Percentiles rank a stretch among this genome's conserved stretches.
These are phyloP conservation scores for Macheiramphus alcinus DNA, from an alignment of 2,113 vertebrate genomes.

Conservation along the genomic window DNA sequence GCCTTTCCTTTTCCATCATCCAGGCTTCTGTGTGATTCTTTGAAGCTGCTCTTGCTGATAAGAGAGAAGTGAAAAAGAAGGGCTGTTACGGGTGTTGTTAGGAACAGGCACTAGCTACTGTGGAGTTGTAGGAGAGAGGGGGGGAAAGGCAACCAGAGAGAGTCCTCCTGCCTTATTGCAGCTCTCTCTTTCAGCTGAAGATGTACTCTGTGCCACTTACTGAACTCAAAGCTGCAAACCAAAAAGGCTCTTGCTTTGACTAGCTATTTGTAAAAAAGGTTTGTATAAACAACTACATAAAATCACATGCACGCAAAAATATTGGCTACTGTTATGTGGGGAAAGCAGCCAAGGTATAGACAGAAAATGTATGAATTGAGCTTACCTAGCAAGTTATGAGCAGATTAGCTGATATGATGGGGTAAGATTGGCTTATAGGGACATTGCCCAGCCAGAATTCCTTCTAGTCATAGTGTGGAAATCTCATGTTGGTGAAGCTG, in stretches of 20 bases:
- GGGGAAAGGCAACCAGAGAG: not conserved
- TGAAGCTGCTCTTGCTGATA: not conserved
- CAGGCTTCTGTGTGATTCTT: not conserved
- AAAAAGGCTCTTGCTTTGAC: not conserved
- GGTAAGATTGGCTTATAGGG: not conserved
- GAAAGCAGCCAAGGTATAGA: not conserved
- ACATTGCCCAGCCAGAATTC: not conserved
- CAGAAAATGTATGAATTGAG: not conserved
- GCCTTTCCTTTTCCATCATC: not conserved
- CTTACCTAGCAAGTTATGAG: not conserved
- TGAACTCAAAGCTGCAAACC: not conserved
- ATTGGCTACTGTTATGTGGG: not conserved
- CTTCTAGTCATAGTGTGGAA: not conserved
- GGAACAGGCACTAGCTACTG: not conserved
- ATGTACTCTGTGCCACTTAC: not conserved
- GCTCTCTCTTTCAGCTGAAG: not conserved
- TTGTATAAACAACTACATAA: not conserved
- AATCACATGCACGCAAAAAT: rapidly evolving
- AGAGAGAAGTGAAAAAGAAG: not conserved
- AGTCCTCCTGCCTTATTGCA: not conserved
- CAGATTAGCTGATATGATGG: not conserved
- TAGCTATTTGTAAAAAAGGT: not conserved
- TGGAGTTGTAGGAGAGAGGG: not conserved
- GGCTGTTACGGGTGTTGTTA: not conserved
- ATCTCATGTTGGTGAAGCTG: not conserved